Conservation (phyloP, 1,140 invertebrate species). For the Nebria ingens region DNA sequence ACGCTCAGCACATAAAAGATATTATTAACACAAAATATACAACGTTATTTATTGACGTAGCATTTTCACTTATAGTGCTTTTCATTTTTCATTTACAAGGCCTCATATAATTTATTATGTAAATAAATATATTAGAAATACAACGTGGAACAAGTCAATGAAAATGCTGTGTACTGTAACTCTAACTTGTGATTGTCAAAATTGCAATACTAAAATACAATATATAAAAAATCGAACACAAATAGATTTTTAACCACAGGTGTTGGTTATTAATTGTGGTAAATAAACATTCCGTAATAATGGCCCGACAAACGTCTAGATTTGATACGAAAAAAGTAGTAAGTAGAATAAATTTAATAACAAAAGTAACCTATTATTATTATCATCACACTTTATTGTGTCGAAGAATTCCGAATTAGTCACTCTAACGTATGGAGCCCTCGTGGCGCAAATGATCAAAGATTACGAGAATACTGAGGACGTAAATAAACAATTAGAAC, state of each 20-base stretch:
- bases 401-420: constrained; percentile 93
- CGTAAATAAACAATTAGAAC: constrained; percentile 86
- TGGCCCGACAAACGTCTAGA: constrained; percentile 31
- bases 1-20: not conserved
- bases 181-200: too few species aligned
- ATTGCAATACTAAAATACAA: too few species aligned
- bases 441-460: constrained; percentile 93
- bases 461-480: constrained; percentile 97
- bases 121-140: too few species aligned
- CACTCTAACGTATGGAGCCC: constrained; percentile 92
- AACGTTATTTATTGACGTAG: not conserved
- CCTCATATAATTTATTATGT: not conserved
- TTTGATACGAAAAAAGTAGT: constrained; percentile 42
- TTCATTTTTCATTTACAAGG: not conserved
- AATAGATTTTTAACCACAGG: too few species aligned
- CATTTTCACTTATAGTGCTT: too few species aligned
- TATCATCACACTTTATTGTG: constrained; percentile 14
- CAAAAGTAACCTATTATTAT: constrained; percentile 6
- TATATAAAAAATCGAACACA: too few species aligned
- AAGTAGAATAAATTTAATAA: constrained; percentile 25
- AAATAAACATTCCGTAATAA: constrained; percentile 17
- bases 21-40: not conserved
- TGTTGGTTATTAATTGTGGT: too few species aligned
- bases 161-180: too few species aligned
- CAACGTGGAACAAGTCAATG: too few species aligned